Base-by-base conservation (phyloP, 2,888 invertebrate genomes). In the Orthosia gothica region DNA sequence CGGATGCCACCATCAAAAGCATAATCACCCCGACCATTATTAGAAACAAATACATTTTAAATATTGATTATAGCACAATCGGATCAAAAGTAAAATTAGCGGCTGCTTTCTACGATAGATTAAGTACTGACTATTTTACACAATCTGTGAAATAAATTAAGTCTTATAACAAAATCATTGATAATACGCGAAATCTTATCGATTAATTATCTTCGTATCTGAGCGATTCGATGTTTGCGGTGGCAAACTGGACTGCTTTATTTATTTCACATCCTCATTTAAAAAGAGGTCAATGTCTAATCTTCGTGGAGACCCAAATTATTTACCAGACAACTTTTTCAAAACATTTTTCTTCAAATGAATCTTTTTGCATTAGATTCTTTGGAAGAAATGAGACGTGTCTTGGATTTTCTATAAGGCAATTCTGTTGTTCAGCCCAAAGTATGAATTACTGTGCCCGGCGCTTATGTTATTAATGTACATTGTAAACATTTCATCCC, bases 151-250 rank as follows among this genome's bases (percentile, higher is more conserved):
- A 26, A 0, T 12, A 18, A 45, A 50, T 45, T 32, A 0, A 5
- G 18, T 40, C 13, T 26, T 16, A 40, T 59, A 59, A 20, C 16
- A 16, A 23, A 20, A n/a, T 55, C 18, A 5, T 40, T 20, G 47
- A 62, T 62, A 55, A 47, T 50, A 13, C 0, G 18, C 11, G 23
- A 26, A 80, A 76, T 66, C 55, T 77, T 77, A 77, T 76, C 82
- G 4, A n/a, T 26, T 11, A 49, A 54, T n/a, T 13, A 13, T 40
- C 40, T 57, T 20, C 0, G 7, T 71, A 62, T 62, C 26, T 47
- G 47, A 15, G 20, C 13, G 7, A 32, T 75, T 52, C 0, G 45
- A 32, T 57, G 18, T 49, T 49, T 3, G 15, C 5, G 26, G 59
- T 32, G 3, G 20, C 50, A n/a, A 71, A 52, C 47, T 32, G 20